Evolutionary conservation across 1,140 invertebrate species (phyloP).

Genomic region (Mizuhopecten yessoensis): DNA sequence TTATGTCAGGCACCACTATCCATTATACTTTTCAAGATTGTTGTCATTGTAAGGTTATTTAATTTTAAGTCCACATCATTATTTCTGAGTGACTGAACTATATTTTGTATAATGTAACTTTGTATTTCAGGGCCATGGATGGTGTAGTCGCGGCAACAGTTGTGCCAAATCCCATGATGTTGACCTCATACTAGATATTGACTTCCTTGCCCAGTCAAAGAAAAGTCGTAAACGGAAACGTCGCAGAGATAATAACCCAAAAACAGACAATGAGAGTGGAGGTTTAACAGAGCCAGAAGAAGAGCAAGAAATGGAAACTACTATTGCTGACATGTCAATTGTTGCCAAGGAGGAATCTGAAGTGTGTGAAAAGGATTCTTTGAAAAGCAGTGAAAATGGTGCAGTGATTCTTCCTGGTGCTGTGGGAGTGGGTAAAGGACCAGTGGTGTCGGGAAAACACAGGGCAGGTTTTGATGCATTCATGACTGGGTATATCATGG

Average conservation of each 20-base stretch:
- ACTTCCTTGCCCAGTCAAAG: conserved; percentile 60
- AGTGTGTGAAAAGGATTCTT: background rate
- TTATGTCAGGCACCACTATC: too few species aligned
- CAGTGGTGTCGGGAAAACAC: conserved; percentile 73
- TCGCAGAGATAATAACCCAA: conserved; percentile 54
- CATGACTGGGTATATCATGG: conserved; percentile 84
- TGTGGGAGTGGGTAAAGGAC: background rate
- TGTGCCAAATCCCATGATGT: conserved; percentile 83
- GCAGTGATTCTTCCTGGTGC: background rate
- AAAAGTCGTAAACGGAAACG: conserved; percentile 72
- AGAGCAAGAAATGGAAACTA: background rate
- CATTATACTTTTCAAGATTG: too few species aligned
- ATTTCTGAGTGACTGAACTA: background rate
- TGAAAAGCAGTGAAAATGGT: conserved; percentile 35
- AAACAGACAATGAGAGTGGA: conserved; percentile 17
- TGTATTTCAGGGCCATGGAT: conserved; percentile 81
- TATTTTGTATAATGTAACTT: background rate
- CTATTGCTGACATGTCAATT: background rate
- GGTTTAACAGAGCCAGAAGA: background rate
- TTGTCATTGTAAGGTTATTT: too few species aligned
- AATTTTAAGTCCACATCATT: too few species aligned
- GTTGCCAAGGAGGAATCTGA: background rate
- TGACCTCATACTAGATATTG: conserved; percentile 71
- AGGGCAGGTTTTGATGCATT: conserved; percentile 85
- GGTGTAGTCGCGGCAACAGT: conserved; percentile 75